A percentile compares a stretch with the other conserved stretches of the same genome.
These are phyloP conservation scores for Alexandromys fortis DNA, from an alignment of 2,113 vertebrate genomes.

Conservation along the genomic window DNA sequence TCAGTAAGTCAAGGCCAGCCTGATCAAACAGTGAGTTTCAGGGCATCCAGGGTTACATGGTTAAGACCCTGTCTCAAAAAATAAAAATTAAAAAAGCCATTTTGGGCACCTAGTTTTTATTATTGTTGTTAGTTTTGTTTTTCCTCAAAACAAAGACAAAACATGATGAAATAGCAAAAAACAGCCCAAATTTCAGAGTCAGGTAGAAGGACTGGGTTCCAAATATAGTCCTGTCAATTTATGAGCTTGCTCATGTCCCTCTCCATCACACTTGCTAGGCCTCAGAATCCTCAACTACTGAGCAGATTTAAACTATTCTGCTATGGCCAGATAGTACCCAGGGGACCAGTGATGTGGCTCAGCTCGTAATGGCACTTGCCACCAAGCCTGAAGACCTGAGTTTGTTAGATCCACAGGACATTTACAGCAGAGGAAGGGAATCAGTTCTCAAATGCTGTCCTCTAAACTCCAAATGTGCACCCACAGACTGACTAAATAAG, in stretches of 20 bases:
- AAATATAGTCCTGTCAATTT: not conserved
- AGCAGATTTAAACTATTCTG: not conserved
- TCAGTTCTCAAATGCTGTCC: not conserved
- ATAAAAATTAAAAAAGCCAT: not conserved
- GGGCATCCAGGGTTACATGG: not conserved
- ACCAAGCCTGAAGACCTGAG: not conserved
- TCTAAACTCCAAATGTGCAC: not conserved
- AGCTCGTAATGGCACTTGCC: not conserved
- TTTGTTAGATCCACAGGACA: not conserved
- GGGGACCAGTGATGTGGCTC: not conserved
- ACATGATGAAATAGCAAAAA: not conserved
- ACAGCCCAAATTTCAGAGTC: not conserved
- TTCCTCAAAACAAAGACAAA: not conserved
- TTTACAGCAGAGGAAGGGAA: not conserved
- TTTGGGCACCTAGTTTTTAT: not conserved
- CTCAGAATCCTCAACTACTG: slow-evolving; percentile 23
- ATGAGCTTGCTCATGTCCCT: not conserved
- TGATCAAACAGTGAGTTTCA: not conserved
- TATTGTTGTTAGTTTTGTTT: not conserved
- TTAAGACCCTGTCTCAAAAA: not conserved
- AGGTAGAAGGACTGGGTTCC: not conserved
- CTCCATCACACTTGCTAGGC: not conserved
- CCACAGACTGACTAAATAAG: not conserved
- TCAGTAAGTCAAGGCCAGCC: not conserved
- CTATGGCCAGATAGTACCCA: not conserved